Base-by-base conservation (phyloP, 2,888 invertebrate species). In the Heliconius cydno region DNA sequence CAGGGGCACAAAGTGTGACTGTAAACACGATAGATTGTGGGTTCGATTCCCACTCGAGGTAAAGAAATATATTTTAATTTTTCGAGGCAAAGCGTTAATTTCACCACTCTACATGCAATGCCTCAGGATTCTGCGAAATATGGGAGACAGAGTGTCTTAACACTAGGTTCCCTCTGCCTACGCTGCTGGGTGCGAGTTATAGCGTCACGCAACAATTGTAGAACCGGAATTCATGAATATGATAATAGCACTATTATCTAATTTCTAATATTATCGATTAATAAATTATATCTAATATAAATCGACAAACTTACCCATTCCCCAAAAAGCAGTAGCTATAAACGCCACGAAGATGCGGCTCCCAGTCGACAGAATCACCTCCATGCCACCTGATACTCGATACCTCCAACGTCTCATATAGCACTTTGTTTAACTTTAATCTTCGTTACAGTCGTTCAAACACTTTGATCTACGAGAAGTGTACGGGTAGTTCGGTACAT, bases 321-420 rank as follows among this genome's bases (percentile, higher is more conserved):
- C 93, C 94, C 94, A 94, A 84, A 94, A 93, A 82, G 92, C 90
- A 30, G 92, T 92, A 84, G 92, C 91, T 85, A 94, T 91, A 88
- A 94, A 93, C 74, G 92, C 94, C 92, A 94, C 93, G 82, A 92
- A 88, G 86, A 94, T 90, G 91, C 93, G 94, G 91, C 93, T 91
- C 83, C 91, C 91, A 77, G 88, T 87, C 71, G 91, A 88, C 83
- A 90, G 91, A 83, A 90, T 86, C 86, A 91, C 87, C 93, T 92
- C 93, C 94, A 94, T 94, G 83, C 89, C 91, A 89, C 90, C 84
- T 87, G 89, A 86, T 88, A 88, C 87, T 83, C 87, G 86, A 84
- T 84, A 84, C 76, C 81, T 78, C 66, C 83, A 80, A 77, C 83
- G 80, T 83, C 84, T 85, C 84, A 84, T 87, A 82, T 84, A 85